Percentiles rank a stretch among this genome's conserved stretches.
phyloP scores from a whole-genome alignment of 2,113 vertebrate genomes.

The Ancistrus triradiatus region DNA sequence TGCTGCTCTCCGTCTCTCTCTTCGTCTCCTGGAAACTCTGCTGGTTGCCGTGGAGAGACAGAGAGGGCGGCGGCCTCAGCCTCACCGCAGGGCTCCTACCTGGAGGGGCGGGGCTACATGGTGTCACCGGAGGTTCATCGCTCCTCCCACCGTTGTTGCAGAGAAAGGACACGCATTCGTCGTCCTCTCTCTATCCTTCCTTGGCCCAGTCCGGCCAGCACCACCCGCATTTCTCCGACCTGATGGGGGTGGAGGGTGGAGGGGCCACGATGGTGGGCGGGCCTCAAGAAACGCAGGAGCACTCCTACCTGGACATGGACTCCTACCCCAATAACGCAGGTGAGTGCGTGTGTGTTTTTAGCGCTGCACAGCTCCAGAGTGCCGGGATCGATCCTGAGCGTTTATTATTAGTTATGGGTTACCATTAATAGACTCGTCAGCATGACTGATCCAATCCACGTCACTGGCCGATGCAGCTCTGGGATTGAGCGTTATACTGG shows the following conservation, averaged over 20 bases:
- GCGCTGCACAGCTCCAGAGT: too few species aligned
- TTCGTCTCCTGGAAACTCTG: constrained; percentile 95
- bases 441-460: too few species aligned
- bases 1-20: constrained; percentile 87
- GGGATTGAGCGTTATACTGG: too few species aligned
- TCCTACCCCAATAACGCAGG: constrained; percentile 78
- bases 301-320: constrained; percentile 90
- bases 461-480: too few species aligned
- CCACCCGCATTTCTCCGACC: constrained; percentile 80
- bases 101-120: constrained; percentile 68
- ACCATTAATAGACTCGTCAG: too few species aligned
- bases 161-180: constrained; percentile 69
- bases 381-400: too few species aligned
- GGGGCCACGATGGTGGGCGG: constrained; percentile 58
- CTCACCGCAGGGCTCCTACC: constrained; percentile 73
- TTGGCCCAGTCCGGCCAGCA: constrained; percentile 73
- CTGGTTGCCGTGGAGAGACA: constrained; percentile 92
- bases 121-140: constrained; percentile 59
- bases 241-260: constrained; percentile 73
- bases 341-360: constrained; percentile 42
- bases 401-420: too few species aligned
- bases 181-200: constrained; percentile 68
- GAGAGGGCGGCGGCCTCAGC: constrained; percentile 72
- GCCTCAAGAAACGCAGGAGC: constrained; percentile 76
- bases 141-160: constrained; percentile 69